A percentile compares a stretch with the other conserved stretches of the same genome.
phyloP scores from a whole-genome alignment of 2,888 invertebrate genomes.

The Rhingia campestris region DNA sequence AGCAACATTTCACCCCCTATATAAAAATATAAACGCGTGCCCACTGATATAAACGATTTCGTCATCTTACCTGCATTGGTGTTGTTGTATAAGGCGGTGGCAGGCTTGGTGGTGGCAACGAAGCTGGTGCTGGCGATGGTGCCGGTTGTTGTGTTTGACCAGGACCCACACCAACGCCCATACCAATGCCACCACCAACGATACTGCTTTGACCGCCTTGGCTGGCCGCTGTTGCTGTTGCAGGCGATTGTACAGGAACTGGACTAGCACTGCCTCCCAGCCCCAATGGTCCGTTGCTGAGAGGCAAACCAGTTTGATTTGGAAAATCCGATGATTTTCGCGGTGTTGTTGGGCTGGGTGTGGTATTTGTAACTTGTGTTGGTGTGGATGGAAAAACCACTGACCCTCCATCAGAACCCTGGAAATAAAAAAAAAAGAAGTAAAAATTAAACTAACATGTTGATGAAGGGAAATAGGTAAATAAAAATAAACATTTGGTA shows the following conservation, averaged over 20 bases:
- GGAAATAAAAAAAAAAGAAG: slow-evolving; percentile 78
- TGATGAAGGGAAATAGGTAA: too few relatives aligned
- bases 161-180: slow-evolving; percentile 65
- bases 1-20: too few relatives aligned
- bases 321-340: slow-evolving; percentile 87
- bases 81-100: slow-evolving; percentile 86
- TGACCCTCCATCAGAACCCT: slow-evolving; percentile 91
- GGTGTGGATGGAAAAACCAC: slow-evolving; percentile 88
- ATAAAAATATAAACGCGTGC: too few relatives aligned
- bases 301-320: slow-evolving; percentile 84
- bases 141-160: slow-evolving; percentile 70
- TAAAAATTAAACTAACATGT: background rate
- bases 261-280: slow-evolving; percentile 86
- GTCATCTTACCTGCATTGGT: slow-evolving; percentile 80
- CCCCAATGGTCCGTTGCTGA: slow-evolving; percentile 85
- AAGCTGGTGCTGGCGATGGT: slow-evolving; percentile 86
- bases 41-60: background rate
- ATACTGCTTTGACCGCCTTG: slow-evolving; percentile 62
- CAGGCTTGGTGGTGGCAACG: slow-evolving; percentile 86
- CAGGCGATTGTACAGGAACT: slow-evolving; percentile 78
- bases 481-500: slow-evolving; percentile 44
- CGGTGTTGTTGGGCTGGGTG: slow-evolving; percentile 85
- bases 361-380: slow-evolving; percentile 81
- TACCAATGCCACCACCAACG: slow-evolving; percentile 59
- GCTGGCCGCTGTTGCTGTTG: slow-evolving; percentile 60